Base-by-base conservation (phyloP, 23 tunicate species). In the Aplidium turbinatum region DNA sequence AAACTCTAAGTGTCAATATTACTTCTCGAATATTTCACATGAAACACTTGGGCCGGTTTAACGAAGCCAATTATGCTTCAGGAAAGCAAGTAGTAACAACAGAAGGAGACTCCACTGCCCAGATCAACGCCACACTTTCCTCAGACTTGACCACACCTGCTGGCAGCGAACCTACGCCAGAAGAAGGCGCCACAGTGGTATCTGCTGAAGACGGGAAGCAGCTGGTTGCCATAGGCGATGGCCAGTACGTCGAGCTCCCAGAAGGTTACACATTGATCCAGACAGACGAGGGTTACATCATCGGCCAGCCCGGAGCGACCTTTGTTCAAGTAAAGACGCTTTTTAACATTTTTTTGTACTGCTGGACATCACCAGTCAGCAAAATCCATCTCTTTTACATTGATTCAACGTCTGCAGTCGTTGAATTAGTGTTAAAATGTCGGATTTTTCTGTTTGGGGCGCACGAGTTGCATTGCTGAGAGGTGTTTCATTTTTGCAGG, bases 201-300 rank as follows among this genome's bases (percentile, higher is more conserved):
- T 51, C 76, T 11, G 91, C 82, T 2, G 97, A 84, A 50, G 91
- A 70, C 24, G 86, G 97, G 13, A 91, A 91, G 52, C 97, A 91
- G 47, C 74, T 91, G 60, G 97, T 91, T 7, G 39, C 97, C 2
- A 84, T 91, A 24, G 97, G 97, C 13, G 97, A 91, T 61, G 97
- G 97, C 23, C 97, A 91, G 32, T 91, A 84, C 47, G 87, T 91
- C 7, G 97, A 91, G 53, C 83, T 91, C 1, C 97, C 97, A 5
- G 97, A 91, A 51, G 97, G 97, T 0, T 91, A 91, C 83, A 91
- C 92, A 18, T 52, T 91, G 42, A 91, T 91, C 0, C 97, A 91
- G 50, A 91, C 97, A 2, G 97, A 91, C 46, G 97, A 91, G 52
- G 97, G 97, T 1, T 91, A 84, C 66, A 79, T 91, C 24, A 91